Conservation (phyloP, 2,888 invertebrate species). For the Tenthredo notha region DNA sequence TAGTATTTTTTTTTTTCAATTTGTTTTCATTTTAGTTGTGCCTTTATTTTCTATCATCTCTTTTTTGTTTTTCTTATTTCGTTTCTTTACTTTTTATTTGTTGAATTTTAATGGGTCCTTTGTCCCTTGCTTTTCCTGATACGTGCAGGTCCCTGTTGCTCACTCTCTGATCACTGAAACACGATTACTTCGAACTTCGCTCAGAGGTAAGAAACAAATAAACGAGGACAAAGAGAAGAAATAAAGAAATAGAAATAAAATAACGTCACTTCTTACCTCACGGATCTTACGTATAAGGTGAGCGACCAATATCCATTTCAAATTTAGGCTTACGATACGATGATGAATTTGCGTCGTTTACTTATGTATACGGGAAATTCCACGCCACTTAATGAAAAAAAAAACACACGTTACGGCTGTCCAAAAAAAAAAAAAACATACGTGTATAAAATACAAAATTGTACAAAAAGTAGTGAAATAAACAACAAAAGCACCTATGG, state of each 20-base stretch:
- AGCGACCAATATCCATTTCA: constrained; percentile 30
- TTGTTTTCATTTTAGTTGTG: neutral
- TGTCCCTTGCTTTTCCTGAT: constrained; percentile 45
- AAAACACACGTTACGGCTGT: no score
- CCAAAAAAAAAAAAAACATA: no score
- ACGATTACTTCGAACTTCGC: constrained; percentile 30
- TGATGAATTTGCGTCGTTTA: neutral
- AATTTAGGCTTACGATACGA: neutral
- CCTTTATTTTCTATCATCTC: neutral
- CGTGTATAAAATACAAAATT: no score
- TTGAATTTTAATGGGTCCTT: constrained; percentile 45
- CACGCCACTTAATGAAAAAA: no score
- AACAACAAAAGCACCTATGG: no score
- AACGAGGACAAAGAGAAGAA: neutral
- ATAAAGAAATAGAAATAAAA: neutral
- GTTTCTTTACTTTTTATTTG: neutral
- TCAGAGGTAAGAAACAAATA: constrained; percentile 29
- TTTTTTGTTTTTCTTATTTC: neutral
- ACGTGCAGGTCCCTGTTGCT: constrained; percentile 22
- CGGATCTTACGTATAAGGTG: constrained; percentile 33
- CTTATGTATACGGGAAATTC: no score
- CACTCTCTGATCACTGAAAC: constrained; percentile 31
- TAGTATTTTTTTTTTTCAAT: neutral
- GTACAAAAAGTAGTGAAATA: no score
- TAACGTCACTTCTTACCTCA: constrained; percentile 32